Conservation (phyloP, 2,888 invertebrate genomes). For the Zaprionus obscuricornis region DNA sequence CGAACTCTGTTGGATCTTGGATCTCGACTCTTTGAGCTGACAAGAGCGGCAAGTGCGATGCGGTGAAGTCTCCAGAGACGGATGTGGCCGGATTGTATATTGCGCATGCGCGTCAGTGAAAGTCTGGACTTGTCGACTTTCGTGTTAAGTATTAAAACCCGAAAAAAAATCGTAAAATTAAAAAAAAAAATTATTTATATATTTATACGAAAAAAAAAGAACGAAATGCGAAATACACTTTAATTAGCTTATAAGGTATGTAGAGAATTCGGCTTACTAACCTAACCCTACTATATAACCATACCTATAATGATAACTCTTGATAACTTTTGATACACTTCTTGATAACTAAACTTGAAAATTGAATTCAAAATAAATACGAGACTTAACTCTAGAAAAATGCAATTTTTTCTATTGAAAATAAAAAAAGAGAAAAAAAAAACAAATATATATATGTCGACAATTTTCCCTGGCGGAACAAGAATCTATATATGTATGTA, state of each 20-base stretch:
- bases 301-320: no score
- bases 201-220: conserved; percentile 22
- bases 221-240: no score
- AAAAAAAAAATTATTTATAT: conserved; percentile 6
- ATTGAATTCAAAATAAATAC: conserved; percentile 37
- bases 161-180: conserved; percentile 5
- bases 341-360: conserved; percentile 14
- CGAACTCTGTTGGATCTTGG: no score
- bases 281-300: no score
- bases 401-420: conserved; percentile 71
- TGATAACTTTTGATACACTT: no score
- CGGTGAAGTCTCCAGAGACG: no score
- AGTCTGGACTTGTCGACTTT: conserved; percentile 22
- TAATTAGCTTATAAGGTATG: conserved; percentile 70
- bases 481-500: neutral
- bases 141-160: conserved; percentile 62
- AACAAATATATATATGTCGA: conserved; percentile 42
- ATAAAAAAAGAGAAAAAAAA: conserved; percentile 67
- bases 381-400: conserved; percentile 68
- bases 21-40: no score
- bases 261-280: conserved; percentile 58
- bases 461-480: no score
- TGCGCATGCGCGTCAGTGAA: conserved; percentile 54
- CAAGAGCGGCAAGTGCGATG: no score
- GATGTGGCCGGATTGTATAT: conserved; percentile 10